These are phyloP conservation scores for Terrapene triunguis DNA, from an alignment of 2,113 vertebrate species.

Conservation along the genomic window DNA sequence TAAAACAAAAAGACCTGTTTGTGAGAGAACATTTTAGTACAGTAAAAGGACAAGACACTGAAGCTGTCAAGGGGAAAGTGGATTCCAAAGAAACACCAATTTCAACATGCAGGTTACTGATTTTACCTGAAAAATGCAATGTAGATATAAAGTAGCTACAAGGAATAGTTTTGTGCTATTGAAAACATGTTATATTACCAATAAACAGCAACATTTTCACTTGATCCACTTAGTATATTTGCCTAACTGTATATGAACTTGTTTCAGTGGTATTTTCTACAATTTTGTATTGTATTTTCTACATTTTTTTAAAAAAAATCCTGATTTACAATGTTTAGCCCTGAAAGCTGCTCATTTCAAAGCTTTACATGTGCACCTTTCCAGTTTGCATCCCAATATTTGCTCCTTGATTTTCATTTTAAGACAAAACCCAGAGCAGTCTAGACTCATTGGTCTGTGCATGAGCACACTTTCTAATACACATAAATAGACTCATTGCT, in stretches of 20 bases:
- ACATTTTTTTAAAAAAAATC: not conserved
- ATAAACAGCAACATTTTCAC: not conserved
- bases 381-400: too few relatives aligned
- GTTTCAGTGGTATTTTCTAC: not conserved
- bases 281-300: not conserved
- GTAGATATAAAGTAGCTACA: not conserved
- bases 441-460: not conserved
- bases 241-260: not conserved
- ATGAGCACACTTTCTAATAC: not conserved
- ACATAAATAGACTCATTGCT: not conserved
- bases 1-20: not conserved
- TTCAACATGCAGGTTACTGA: not conserved
- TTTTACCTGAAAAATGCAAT: not conserved
- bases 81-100: not conserved
- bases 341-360: not conserved
- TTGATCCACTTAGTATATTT: not conserved
- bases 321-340: not conserved
- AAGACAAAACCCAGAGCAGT: not conserved
- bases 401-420: not conserved
- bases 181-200: not conserved
- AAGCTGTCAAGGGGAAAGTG: not conserved
- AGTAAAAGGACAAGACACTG: not conserved
- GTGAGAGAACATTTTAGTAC: not conserved
- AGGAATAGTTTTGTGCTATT: not conserved
- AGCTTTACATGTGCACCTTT: not conserved